Evolutionary conservation across 2,888 invertebrate genomes (phyloP), one percentile per base, ranked within the genome.

Genomic region (Adineta ricciae): DNA sequence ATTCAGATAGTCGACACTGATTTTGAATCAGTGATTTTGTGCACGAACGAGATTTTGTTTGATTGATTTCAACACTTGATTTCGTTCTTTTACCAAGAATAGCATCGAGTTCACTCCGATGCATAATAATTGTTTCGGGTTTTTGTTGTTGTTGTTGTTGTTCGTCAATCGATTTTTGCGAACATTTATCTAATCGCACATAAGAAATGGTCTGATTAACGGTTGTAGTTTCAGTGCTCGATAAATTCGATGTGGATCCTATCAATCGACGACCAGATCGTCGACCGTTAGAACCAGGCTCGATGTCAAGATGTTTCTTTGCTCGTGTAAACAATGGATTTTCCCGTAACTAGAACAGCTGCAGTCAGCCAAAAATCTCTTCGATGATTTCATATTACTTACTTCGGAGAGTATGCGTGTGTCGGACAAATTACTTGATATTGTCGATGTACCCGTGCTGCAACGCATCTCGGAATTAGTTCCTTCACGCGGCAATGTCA

Each of bases 241-340:
- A 19, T 64, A 64, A 11, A 32, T 64, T 64, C 7, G 14, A 19
- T 32, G 64, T 27, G 16, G 64, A 64, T 64, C 64, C 64, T 19
- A 64, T 64, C 32, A 64, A 5, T 24, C 41, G 78, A 38, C 41
- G 38, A n/a, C 41, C 38, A 8, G 78, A 78, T 24, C 78, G 78
- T 78, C 64, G 64, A 32, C 64, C 64, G 19, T 64, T 64, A 1
- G 64, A 64, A 64, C 64, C 64, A 11, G 64, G 64, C 19, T 64
- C 64, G 32, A 64, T 64, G 24, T 78, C 41, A 41, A 78, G 78
- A 16, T 78, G 24, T 78, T 78, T 24, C 41, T 78, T 78, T 78
- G 78, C 78, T 41, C 41, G 38, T 38, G 41, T 78, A 78, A 78
- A 78, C 41, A 78, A 78, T 78, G 78, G 78, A 78, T 78, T 78